phyloP scores from a whole-genome alignment of 2,113 vertebrate species.

The Hemiprocne comata region DNA sequence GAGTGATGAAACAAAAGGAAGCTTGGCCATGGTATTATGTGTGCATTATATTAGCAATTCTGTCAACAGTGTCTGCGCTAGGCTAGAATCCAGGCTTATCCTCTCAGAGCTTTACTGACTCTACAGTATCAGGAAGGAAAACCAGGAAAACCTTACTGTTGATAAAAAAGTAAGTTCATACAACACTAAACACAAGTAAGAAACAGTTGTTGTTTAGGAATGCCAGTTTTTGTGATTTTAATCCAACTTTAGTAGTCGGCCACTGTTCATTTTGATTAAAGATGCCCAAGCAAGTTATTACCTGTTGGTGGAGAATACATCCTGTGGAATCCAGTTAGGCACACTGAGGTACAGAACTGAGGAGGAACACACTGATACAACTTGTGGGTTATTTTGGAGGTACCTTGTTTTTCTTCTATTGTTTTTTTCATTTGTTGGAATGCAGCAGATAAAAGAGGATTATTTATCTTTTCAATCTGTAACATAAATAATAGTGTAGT shows the following conservation, averaged over 20 bases:
- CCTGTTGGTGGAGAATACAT: constrained; percentile 76
- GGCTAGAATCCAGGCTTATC: background rate
- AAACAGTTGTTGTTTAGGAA: background rate
- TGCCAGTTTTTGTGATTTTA: background rate
- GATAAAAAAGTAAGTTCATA: background rate
- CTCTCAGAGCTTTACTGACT: background rate
- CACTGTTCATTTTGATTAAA: background rate
- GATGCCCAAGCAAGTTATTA: constrained; percentile 56
- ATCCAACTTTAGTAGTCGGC: background rate
- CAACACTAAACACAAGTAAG: background rate
- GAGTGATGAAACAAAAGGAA: background rate
- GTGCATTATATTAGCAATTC: background rate
- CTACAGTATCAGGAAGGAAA: background rate
- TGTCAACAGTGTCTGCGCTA: background rate
- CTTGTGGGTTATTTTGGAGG: background rate
- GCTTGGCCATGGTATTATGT: background rate
- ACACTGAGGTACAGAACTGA: constrained; percentile 79
- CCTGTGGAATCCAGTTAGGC: constrained; percentile 84
- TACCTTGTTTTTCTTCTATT: background rate
- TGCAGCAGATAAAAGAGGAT: constrained; percentile 64
- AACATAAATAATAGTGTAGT: background rate
- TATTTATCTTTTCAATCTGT: constrained; percentile 83
- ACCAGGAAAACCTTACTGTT: background rate
- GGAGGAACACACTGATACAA: constrained; percentile 82
- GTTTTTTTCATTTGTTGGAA: constrained; percentile 76